Conservation (phyloP, 1,140 invertebrate genomes). For the Eumaeus atala region DNA sequence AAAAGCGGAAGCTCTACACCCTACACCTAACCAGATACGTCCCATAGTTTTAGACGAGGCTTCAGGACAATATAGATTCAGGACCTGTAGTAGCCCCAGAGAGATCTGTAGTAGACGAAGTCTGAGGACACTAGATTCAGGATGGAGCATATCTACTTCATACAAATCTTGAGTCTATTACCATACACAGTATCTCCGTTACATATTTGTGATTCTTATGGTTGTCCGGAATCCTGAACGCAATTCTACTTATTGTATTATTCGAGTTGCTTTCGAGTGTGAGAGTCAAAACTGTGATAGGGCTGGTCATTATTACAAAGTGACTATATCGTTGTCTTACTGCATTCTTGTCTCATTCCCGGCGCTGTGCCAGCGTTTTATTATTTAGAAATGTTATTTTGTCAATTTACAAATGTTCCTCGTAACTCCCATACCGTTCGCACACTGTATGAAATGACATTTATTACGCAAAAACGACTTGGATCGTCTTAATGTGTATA, state of each 20-base stretch:
- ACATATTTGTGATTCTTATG: too few relatives aligned
- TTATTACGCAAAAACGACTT: slow-evolving; percentile 8
- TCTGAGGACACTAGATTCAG: too few relatives aligned
- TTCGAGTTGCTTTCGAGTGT: slow-evolving; percentile 14
- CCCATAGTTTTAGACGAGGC: too few relatives aligned
- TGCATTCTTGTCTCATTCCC: slow-evolving; percentile 34
- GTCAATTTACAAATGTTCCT: slow-evolving; percentile 12
- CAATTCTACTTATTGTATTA: background rate
- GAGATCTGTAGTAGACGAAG: too few relatives aligned
- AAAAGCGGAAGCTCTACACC: too few relatives aligned
- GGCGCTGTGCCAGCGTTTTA: slow-evolving; percentile 46
- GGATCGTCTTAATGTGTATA: slow-evolving; percentile 5
- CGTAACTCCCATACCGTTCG: slow-evolving; percentile 8
- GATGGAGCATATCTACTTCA: too few relatives aligned
- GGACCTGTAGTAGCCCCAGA: background rate
- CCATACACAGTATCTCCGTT: too few relatives aligned
- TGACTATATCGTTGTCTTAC: slow-evolving; percentile 36
- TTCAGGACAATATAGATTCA: too few relatives aligned
- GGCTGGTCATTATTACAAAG: slow-evolving; percentile 24
- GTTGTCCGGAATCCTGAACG: too few relatives aligned
- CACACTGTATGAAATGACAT: slow-evolving; percentile 9
- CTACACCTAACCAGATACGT: too few relatives aligned
- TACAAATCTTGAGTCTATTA: too few relatives aligned
- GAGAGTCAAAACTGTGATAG: slow-evolving; percentile 21
- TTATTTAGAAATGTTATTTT: slow-evolving; percentile 49